phyloP scores from a whole-genome alignment of 2,113 vertebrate genomes.

The Calypte anna region DNA sequence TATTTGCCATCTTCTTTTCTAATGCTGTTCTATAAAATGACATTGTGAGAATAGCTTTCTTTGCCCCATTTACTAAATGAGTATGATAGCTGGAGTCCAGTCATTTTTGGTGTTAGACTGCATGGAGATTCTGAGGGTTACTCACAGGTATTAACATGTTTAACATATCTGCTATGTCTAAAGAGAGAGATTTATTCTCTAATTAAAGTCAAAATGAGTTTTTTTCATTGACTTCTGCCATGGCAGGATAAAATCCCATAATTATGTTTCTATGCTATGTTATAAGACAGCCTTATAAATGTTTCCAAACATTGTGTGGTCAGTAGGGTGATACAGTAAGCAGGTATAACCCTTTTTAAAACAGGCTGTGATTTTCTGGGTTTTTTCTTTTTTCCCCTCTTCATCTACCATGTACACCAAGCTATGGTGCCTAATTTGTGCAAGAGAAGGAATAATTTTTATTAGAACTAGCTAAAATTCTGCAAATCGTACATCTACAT shows the following conservation, averaged over 20 bases:
- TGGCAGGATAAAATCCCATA: neutral
- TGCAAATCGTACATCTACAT: neutral
- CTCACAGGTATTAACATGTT: neutral
- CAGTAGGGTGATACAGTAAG: neutral
- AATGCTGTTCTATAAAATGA: neutral
- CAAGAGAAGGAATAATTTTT: neutral
- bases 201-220: neutral
- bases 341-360: neutral
- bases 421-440: neutral
- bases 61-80: conserved; percentile 32
- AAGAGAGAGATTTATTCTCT: neutral
- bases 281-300: neutral
- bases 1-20: neutral
- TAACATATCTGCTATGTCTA: neutral
- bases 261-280: neutral
- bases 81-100: neutral
- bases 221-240: neutral
- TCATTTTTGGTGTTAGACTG: neutral
- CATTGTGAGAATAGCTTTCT: neutral
- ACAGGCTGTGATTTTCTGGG: neutral
- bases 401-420: neutral
- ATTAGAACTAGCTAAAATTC: neutral
- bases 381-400: accelerated
- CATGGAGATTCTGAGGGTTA: conserved; percentile 1
- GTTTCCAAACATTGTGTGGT: neutral